These are phyloP conservation scores for Cheilosia urbana DNA, from an alignment of 2,888 invertebrate species.

Conservation along the genomic window DNA sequence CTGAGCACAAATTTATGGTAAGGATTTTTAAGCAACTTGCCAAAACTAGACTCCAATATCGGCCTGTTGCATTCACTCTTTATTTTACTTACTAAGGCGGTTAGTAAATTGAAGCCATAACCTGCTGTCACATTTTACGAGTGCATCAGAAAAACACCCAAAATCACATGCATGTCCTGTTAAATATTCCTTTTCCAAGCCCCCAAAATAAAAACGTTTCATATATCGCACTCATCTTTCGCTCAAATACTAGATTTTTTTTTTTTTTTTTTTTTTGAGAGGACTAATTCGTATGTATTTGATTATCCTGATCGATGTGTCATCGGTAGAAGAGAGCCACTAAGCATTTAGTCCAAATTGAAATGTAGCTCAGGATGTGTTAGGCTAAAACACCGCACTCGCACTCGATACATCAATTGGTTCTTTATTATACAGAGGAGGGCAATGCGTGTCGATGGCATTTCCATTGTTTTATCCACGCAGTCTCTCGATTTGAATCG, in stretches of 20 bases:
- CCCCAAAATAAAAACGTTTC: neutral
- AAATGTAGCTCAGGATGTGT: constrained; percentile 19
- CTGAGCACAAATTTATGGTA: no score
- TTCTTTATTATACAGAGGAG: constrained; percentile 25
- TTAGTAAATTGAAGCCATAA: no score
- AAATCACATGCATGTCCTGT: no score
- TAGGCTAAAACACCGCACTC: constrained; percentile 39
- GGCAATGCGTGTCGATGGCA: constrained; percentile 60
- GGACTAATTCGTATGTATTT: constrained; percentile 56
- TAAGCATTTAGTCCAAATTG: constrained; percentile 39
- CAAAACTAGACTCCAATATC: no score
- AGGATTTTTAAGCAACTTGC: no score
- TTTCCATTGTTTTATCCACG: constrained; percentile 59
- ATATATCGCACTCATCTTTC: neutral
- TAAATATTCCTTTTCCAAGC: neutral
- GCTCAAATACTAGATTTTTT: neutral
- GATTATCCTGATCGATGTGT: constrained; percentile 63
- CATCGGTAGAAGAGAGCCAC: constrained; percentile 43
- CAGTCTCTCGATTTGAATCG: constrained; percentile 5
- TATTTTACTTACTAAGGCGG: no score
- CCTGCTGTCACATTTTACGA: no score
- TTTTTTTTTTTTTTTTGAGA: neutral
- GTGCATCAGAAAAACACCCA: no score
- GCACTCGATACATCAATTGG: constrained; percentile 56
- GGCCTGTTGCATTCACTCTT: no score